These are phyloP conservation scores for Taenioides sp. DNA, from an alignment of 2,797 vertebrate genomes.

Conservation along the genomic window DNA sequence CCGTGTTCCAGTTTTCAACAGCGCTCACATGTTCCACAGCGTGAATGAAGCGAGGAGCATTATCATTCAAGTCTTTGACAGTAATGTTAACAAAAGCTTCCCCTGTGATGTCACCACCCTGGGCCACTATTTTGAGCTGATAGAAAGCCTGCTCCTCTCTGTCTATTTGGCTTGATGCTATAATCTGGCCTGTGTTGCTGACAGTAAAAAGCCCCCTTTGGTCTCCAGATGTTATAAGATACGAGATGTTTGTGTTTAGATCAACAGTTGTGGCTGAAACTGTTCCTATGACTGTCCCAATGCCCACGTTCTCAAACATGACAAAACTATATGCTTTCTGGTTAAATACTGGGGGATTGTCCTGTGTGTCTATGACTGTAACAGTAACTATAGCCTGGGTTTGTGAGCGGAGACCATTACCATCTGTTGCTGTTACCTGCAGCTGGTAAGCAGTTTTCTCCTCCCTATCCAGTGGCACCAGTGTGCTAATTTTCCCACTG, in stretches of 20 bases:
- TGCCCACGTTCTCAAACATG: conserved; percentile 94
- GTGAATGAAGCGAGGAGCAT: conserved; percentile 90
- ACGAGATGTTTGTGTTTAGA: conserved; percentile 92
- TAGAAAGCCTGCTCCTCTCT: conserved; percentile 93
- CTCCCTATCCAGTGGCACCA: conserved; percentile 90
- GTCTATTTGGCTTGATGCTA: conserved; percentile 86
- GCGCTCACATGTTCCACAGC: conserved; percentile 89
- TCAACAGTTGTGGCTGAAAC: conserved; percentile 93
- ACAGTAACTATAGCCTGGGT: conserved; percentile 91
- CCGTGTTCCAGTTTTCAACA: conserved; percentile 95
- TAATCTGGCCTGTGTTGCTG: conserved; percentile 83
- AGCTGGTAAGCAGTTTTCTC: conserved; percentile 93
- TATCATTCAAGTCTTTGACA: conserved; percentile 96
- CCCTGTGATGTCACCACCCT: conserved; percentile 89
- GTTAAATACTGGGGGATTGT: conserved; percentile 91
- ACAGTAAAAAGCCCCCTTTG: conserved; percentile 89
- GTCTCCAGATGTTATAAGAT: conserved; percentile 93
- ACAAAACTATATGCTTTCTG: conserved; percentile 92
- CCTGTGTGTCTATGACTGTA: conserved; percentile 94
- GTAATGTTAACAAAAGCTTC: conserved; percentile 92
- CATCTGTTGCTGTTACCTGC: conserved; percentile 89
- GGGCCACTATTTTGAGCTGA: conserved; percentile 91
- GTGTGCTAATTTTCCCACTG: conserved; percentile 88
- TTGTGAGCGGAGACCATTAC: conserved; percentile 85
- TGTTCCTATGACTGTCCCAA: conserved; percentile 85